phyloP scores from a whole-genome alignment of 2,888 invertebrate genomes.

The Trichopria drosophilae region DNA sequence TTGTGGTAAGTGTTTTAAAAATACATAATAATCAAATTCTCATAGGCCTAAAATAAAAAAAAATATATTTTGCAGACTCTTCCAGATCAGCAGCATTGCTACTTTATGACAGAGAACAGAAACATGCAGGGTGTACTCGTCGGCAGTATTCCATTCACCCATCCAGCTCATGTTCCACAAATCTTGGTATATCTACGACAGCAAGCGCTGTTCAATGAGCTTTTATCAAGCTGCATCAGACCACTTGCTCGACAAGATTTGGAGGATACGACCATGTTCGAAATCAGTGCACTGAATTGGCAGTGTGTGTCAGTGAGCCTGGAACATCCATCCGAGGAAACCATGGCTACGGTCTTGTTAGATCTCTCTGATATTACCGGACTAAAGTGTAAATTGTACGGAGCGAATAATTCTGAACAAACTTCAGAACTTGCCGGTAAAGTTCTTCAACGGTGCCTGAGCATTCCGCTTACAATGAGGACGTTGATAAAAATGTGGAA shows the following conservation, averaged over 20 bases:
- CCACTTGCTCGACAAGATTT: slow-evolving; percentile 76
- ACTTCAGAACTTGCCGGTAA: slow-evolving; percentile 65
- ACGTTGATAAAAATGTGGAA: slow-evolving; percentile 86
- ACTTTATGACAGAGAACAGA: slow-evolving; percentile 84
- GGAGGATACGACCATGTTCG: slow-evolving; percentile 83
- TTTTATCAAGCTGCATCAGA: slow-evolving; percentile 86
- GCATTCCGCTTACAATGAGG: slow-evolving; percentile 90
- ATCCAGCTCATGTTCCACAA: slow-evolving; percentile 88
- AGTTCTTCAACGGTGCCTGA: slow-evolving; percentile 84
- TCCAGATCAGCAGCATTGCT: slow-evolving; percentile 92
- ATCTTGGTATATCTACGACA: slow-evolving; percentile 83
- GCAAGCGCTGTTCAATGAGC: slow-evolving; percentile 88
- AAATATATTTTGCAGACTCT: slow-evolving; percentile 72
- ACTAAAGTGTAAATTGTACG: slow-evolving; percentile 77
- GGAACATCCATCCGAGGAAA: slow-evolving; percentile 90
- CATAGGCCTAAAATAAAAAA: no score
- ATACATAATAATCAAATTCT: neutral
- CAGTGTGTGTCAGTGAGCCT: slow-evolving; percentile 87
- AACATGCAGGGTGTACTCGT: slow-evolving; percentile 77
- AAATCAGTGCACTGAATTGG: slow-evolving; percentile 87
- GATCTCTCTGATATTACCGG: slow-evolving; percentile 80
- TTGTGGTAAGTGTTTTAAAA: slow-evolving; percentile 69
- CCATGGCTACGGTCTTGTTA: slow-evolving; percentile 90
- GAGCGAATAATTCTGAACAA: slow-evolving; percentile 58
- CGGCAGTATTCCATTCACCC: slow-evolving; percentile 85